Conservation (phyloP, 2,113 vertebrate genomes). For the Odontophorus gujanensis region DNA sequence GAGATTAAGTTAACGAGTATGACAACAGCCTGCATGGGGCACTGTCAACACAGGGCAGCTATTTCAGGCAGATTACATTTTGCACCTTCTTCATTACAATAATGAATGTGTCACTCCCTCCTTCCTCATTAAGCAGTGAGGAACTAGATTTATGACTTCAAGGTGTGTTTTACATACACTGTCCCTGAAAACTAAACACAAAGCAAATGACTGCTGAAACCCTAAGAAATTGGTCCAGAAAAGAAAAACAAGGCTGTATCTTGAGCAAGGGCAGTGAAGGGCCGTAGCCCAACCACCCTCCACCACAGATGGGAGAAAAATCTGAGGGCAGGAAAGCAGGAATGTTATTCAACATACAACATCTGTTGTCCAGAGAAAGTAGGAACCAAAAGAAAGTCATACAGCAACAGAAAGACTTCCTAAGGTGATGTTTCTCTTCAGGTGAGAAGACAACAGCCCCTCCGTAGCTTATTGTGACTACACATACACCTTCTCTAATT, state of each 20-base stretch:
- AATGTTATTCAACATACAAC: neutral
- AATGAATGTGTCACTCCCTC: neutral
- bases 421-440: neutral
- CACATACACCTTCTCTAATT: neutral
- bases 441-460: neutral
- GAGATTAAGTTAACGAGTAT: neutral
- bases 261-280: neutral
- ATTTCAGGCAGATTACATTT: neutral
- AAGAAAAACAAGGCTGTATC: neutral
- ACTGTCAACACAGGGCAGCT: neutral
- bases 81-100: neutral
- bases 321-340: neutral
- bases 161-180: neutral
- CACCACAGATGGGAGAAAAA: neutral
- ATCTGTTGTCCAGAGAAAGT: neutral
- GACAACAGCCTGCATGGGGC: neutral
- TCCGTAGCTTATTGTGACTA: neutral
- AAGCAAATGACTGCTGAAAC: neutral
- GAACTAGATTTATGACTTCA: neutral
- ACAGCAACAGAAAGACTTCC: neutral
- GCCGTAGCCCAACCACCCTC: neutral
- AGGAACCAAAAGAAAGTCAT: neutral
- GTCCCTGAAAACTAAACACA: neutral
- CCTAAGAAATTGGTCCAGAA: neutral
- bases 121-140: neutral